These are phyloP conservation scores for Drosophila birchii DNA, from an alignment of 2,888 invertebrate genomes.

Conservation along the genomic window DNA sequence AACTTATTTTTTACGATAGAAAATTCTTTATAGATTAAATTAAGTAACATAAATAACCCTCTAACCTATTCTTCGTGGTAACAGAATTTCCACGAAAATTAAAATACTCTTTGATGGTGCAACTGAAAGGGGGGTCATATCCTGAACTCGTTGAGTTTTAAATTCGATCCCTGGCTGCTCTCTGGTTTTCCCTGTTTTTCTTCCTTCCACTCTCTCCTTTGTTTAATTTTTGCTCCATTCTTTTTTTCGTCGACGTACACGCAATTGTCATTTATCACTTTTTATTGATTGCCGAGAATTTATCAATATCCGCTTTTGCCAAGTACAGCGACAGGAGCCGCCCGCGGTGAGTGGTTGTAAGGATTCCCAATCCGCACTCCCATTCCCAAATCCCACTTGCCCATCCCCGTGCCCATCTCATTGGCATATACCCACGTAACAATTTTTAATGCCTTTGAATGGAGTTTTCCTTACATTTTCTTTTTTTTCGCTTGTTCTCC, in stretches of 20 bases:
- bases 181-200: conserved; percentile 47
- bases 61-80: no score
- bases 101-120: neutral
- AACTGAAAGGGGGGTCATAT: conserved; percentile 3
- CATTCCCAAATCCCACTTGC: neutral
- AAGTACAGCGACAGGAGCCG: conserved; percentile 54
- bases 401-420: conserved; percentile 26
- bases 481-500: conserved; percentile 20
- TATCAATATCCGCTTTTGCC: conserved; percentile 77
- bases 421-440: conserved; percentile 67
- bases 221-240: conserved; percentile 18
- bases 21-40: no score
- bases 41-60: neutral
- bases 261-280: conserved; percentile 79
- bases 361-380: conserved; percentile 10
- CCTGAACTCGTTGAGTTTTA: conserved; percentile 66
- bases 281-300: conserved; percentile 79
- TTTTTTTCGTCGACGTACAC: conserved; percentile 62
- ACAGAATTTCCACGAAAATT: neutral
- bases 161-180: conserved; percentile 68
- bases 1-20: no score
- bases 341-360: conserved; percentile 53
- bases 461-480: conserved; percentile 40
- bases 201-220: conserved; percentile 20
- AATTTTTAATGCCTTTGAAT: conserved; percentile 74